Base-by-base conservation (phyloP, 1,140 invertebrate genomes). In the Meloidogyne chitwoodi region DNA sequence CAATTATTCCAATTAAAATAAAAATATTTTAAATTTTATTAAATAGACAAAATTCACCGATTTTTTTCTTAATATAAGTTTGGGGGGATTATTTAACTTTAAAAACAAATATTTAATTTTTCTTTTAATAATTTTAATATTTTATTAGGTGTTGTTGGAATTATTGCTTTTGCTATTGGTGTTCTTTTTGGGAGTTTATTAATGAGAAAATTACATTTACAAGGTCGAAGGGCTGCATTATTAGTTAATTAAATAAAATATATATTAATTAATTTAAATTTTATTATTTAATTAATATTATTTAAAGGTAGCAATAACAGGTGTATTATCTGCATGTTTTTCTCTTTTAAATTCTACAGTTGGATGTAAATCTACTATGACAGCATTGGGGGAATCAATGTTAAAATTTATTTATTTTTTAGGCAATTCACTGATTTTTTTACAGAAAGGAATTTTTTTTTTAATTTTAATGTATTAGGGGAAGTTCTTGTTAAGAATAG, bases 131-230 rank as follows among this genome's bases (percentile, higher is more conserved):
- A n/a, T n/a, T n/a, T 22, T 56, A 31, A 12, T 19, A 62, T 80
- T 77, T 14, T 67, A 85, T 70, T 56, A 84, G 83, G 83, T 19
- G 65, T 80, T 24, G 86, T 87, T 77, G 86, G 85, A 38, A 81
- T 87, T 2, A 75, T 87, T 24, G 82, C 82, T n/a, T 87, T 86
- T 71, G 85, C 81, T 19, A 41, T 82, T 68, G 85, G 85, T 14
- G 76, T 79, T 10, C 48, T 82, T n/a, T 24, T 31, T n/a, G 80
- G 80, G 22, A 78, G 81, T 68, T 69, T 84, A 16, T 75, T 82
- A 68, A 79, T 83, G 63, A 63, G 77, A 34, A 67, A 29, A 41
- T 76, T 80, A 19, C 84, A 84, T 65, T 71, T 86, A 61, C 81
- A 83, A 61, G 85, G 85, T 62, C 69, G 85, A 62, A 77, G 74